phyloP scores from a whole-genome alignment of 2,797 vertebrate genomes.

The Linurgus olivaceus region DNA sequence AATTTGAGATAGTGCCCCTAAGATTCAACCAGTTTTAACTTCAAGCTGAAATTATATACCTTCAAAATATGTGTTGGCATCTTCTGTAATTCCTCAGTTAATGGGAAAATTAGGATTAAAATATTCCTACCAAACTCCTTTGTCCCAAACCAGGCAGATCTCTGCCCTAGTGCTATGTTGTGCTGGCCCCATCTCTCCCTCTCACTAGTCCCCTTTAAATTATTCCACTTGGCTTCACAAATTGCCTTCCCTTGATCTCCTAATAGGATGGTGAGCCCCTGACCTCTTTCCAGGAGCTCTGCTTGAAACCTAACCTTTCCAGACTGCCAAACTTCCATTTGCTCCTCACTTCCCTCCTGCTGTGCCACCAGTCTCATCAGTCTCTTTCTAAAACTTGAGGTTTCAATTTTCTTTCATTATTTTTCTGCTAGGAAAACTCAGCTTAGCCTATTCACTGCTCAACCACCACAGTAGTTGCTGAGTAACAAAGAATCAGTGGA shows the following conservation, averaged over 20 bases:
- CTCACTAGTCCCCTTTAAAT: not conserved
- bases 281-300: not conserved
- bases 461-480: not conserved
- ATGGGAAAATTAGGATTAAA: not conserved
- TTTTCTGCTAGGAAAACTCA: not conserved
- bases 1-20: not conserved
- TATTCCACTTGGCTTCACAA: not conserved
- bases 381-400: not conserved
- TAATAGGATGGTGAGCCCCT: not conserved
- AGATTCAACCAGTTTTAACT: not conserved
- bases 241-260: not conserved
- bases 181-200: not conserved
- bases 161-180: not conserved
- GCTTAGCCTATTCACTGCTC: not conserved
- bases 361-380: not conserved
- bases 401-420: not conserved
- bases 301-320: not conserved
- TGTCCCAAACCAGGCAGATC: not conserved
- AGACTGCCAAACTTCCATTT: not conserved
- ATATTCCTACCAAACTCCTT: not conserved
- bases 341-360: not conserved
- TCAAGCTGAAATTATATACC: not conserved
- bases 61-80: not conserved
- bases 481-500: conserved; percentile 10
- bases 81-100: not conserved